Percentiles rank a stretch among this genome's conserved stretches.
Evolutionary conservation across 2,113 vertebrate species (phyloP).

Genomic region (Leucopsar rothschildi): DNA sequence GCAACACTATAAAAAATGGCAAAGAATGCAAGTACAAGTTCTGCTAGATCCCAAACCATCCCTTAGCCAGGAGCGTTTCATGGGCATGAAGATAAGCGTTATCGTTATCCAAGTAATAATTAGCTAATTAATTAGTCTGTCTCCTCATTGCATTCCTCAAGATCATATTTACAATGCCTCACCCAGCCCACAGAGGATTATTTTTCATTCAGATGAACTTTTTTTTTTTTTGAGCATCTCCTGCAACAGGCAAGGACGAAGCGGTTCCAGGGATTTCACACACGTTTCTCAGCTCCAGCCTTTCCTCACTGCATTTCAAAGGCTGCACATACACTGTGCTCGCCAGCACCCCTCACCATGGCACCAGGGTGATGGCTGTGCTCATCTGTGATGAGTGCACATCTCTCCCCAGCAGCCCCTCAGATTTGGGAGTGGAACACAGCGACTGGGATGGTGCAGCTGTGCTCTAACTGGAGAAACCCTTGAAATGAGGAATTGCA

Average conservation of each 20-base stretch:
- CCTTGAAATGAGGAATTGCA: not conserved
- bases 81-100: not conserved
- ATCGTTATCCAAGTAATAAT: not conserved
- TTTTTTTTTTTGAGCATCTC: not conserved
- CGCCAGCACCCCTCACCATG: accelerated
- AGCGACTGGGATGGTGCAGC: not conserved
- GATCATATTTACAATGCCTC: conserved; percentile 5
- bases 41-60: not conserved
- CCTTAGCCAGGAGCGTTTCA: not conserved
- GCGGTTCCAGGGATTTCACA: not conserved
- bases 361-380: not conserved
- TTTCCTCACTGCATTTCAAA: not conserved
- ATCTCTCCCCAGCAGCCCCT: not conserved
- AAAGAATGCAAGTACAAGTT: not conserved
- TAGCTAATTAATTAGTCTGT: conserved; percentile 31
- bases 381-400: accelerated
- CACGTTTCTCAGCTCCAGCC: not conserved
- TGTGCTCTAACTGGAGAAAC: not conserved
- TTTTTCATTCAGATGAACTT: not conserved
- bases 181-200: not conserved
- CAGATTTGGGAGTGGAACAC: not conserved
- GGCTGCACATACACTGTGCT: accelerated
- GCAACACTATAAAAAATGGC: not conserved
- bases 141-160: not conserved
- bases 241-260: not conserved